Evolutionary conservation across 2,888 invertebrate genomes (phyloP).

Genomic region (Carterocephalus palaemon): DNA sequence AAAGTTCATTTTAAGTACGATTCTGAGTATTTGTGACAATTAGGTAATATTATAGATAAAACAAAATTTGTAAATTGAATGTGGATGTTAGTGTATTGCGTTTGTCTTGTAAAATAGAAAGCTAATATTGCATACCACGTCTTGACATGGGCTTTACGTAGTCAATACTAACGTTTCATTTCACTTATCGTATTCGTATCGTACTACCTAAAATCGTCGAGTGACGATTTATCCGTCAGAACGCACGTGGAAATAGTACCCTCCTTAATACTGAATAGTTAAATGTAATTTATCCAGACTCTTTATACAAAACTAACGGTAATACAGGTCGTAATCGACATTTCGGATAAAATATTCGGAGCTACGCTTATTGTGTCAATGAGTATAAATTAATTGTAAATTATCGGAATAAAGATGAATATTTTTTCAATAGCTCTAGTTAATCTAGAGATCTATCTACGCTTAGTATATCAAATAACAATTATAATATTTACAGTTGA

Average conservation of each 20-base stretch:
- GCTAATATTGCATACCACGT: too few relatives aligned
- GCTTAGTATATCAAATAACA: conserved; percentile 48
- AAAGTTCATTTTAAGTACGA: not conserved
- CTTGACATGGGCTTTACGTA: too few relatives aligned
- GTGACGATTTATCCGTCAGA: too few relatives aligned
- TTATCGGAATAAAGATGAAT: conserved; percentile 43
- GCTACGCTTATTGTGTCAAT: conserved; percentile 60
- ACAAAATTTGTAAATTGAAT: too few relatives aligned
- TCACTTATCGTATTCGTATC: not conserved
- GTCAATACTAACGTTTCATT: too few relatives aligned
- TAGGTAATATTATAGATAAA: conserved; percentile 5
- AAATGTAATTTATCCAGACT: conserved; percentile 18
- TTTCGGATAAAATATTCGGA: conserved; percentile 35
- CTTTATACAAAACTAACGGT: too few relatives aligned
- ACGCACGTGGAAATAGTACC: not conserved
- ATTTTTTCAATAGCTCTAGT: conserved; percentile 60
- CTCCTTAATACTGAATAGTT: not conserved
- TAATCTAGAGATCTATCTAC: conserved; percentile 47
- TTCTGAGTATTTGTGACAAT: not conserved
- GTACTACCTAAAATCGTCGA: not conserved
- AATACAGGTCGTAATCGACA: too few relatives aligned
- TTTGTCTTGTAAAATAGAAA: too few relatives aligned
- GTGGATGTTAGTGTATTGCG: too few relatives aligned
- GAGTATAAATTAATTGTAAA: conserved; percentile 45
- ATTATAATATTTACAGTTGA: conserved; percentile 57